Percentiles rank a stretch among this genome's conserved stretches.
These are phyloP conservation scores for Yoshiicerus persimilis DNA, from an alignment of 1,140 invertebrate genomes.

Conservation along the genomic window DNA sequence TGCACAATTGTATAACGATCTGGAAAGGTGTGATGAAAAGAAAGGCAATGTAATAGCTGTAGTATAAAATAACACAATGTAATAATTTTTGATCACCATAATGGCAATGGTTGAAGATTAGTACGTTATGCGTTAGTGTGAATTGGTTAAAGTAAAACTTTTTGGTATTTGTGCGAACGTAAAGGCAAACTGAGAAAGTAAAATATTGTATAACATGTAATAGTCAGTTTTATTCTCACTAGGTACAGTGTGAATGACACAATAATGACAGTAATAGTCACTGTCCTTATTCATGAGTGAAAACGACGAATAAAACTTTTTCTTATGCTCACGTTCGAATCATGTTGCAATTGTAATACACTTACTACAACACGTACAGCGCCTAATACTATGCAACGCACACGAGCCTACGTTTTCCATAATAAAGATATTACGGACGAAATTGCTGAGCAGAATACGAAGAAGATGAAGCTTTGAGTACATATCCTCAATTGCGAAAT, in stretches of 20 bases:
- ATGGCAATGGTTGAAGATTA: neutral
- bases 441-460: conserved; percentile 1
- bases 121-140: neutral
- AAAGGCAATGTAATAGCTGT: neutral
- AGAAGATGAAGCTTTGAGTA: neutral
- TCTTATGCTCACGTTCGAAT: neutral
- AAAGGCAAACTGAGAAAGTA: neutral
- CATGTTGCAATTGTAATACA: neutral
- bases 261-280: neutral
- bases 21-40: neutral
- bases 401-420: neutral
- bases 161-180: neutral
- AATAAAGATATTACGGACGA: neutral
- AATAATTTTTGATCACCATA: conserved; percentile 1
- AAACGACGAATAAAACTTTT: neutral
- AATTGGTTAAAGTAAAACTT: neutral
- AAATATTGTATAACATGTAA: neutral
- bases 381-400: neutral
- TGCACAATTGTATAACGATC: no score
- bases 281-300: neutral
- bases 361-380: neutral
- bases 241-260: neutral
- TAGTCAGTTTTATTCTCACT: neutral
- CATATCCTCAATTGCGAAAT: neutral
- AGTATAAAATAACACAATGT: neutral